phyloP scores from a whole-genome alignment of 1,140 invertebrate genomes.

The Anadara kagoshimensis region DNA sequence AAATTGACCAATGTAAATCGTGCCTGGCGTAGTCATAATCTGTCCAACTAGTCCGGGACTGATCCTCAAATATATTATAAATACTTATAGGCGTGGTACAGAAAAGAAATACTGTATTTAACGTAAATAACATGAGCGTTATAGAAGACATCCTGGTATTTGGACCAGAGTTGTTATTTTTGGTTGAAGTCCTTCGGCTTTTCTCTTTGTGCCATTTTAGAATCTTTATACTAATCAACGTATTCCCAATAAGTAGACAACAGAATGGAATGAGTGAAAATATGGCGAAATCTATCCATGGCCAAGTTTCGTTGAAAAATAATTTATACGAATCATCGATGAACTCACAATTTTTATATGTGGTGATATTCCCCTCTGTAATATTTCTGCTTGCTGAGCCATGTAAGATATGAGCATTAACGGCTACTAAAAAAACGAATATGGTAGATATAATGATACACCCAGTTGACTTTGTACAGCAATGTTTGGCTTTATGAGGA shows the following conservation, averaged over 20 bases:
- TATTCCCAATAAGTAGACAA: constrained; percentile 58
- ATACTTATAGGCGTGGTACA: constrained; percentile 57
- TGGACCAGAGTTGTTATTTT: neutral
- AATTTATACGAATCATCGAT: constrained; percentile 6
- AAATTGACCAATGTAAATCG: constrained; percentile 54
- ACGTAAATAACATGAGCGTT: constrained; percentile 57
- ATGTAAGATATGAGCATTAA: constrained; percentile 61
- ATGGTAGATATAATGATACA: constrained; percentile 33
- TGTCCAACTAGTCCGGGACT: neutral
- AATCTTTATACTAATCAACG: constrained; percentile 48
- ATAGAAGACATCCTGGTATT: constrained; percentile 33
- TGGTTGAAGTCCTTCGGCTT: neutral
- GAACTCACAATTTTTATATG: constrained; percentile 26
- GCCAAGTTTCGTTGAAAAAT: constrained; percentile 54
- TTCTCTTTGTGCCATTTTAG: neutral
- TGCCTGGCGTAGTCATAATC: constrained; percentile 25
- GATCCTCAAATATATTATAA: constrained; percentile 54
- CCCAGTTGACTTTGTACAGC: constrained; percentile 46
- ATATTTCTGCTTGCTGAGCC: constrained; percentile 36
- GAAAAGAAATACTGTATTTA: constrained; percentile 57
- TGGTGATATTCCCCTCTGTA: constrained; percentile 25
- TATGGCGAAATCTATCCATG: constrained; percentile 65
- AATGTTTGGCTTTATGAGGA: constrained; percentile 47
- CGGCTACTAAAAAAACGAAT: constrained; percentile 20
- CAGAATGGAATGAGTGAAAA: constrained; percentile 64